Percentiles rank a stretch among this genome's conserved stretches.
Conservation (phyloP, 2,797 vertebrate species). For the Rhynchotus rufescens region DNA sequence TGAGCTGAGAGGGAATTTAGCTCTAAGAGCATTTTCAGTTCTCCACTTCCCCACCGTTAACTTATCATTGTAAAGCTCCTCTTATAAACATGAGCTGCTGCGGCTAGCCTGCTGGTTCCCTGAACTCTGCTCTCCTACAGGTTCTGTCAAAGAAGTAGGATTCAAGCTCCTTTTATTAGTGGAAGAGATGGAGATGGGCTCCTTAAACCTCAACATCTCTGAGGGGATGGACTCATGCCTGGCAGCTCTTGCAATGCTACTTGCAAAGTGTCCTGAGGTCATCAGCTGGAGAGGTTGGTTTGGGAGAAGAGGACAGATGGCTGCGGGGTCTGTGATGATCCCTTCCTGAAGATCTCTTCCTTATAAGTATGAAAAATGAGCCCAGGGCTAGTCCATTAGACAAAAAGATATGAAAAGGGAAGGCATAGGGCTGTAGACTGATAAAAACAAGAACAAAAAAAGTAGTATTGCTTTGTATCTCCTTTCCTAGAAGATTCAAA, state of each 20-base stretch:
- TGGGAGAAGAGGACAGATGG: background rate
- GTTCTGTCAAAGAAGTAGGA: background rate
- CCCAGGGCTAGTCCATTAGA: background rate
- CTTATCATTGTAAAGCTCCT: background rate
- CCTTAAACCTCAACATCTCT: background rate
- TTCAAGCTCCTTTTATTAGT: background rate
- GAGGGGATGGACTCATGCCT: background rate
- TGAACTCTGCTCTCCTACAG: background rate
- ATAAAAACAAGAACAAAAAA: background rate
- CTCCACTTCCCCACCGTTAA: background rate
- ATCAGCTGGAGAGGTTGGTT: background rate
- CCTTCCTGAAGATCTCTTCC: background rate
- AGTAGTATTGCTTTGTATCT: background rate
- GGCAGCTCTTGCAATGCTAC: background rate
- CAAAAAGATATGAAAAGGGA: background rate
- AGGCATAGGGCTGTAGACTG: background rate
- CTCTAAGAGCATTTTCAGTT: background rate
- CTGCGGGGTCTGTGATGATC: background rate
- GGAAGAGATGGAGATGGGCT: background rate
- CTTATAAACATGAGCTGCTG: background rate
- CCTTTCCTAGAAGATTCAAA: background rate
- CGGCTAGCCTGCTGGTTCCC: background rate
- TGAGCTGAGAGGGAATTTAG: background rate
- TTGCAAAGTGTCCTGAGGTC: background rate
- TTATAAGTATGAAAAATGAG: background rate